phyloP scores from a whole-genome alignment of 2,797 vertebrate genomes.

The Ara ararauna region DNA sequence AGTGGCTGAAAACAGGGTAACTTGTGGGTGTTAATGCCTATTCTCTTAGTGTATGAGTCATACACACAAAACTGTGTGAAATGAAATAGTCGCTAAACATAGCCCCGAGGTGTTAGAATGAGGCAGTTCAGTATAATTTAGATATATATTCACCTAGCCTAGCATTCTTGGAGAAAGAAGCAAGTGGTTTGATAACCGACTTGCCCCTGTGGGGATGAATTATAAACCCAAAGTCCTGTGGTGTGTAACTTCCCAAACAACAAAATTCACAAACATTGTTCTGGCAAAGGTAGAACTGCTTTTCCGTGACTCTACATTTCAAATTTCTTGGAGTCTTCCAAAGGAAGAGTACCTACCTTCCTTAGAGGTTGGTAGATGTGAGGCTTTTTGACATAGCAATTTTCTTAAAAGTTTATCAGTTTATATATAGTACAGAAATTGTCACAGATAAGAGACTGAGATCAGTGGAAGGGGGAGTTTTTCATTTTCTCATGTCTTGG shows the following conservation, averaged over 20 bases:
- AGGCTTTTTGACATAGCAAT: not conserved
- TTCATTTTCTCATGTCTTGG: not conserved
- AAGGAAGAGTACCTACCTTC: no score
- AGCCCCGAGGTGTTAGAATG: not conserved
- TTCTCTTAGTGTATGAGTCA: not conserved
- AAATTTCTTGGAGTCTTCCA: not conserved
- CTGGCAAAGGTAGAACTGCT: not conserved
- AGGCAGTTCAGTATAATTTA: not conserved
- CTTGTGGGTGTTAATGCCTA: not conserved
- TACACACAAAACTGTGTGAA: not conserved
- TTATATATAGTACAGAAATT: not conserved
- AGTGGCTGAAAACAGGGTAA: not conserved
- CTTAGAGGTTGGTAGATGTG: not conserved
- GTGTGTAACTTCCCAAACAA: not conserved
- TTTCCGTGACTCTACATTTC: not conserved
- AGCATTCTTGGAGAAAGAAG: not conserved
- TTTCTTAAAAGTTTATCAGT: not conserved
- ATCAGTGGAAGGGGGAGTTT: not conserved
- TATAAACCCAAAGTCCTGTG: not conserved
- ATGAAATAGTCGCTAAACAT: constrained; percentile 5
- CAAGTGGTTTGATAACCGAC: not conserved
- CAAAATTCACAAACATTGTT: not conserved
- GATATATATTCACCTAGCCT: not conserved
- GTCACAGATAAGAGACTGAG: not conserved
- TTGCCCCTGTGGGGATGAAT: not conserved